Evolutionary conservation across 2,113 vertebrate genomes (phyloP), one percentile per base, ranked within the genome.

Genomic region (Microcebus griseorufus): DNA sequence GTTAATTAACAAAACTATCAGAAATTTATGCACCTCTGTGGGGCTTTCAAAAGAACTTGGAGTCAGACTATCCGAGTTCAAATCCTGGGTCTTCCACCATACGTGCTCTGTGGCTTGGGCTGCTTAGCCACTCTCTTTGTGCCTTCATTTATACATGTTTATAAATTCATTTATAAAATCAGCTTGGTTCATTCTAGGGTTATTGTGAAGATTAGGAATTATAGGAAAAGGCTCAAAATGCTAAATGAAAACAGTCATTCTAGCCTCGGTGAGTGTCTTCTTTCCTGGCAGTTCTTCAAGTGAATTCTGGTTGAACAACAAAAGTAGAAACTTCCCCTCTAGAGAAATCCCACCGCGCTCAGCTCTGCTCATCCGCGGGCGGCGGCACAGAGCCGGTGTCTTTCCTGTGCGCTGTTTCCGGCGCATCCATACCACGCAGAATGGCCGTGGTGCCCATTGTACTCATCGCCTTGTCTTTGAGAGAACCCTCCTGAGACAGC

Each of bases 391-490:
- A 48, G 6, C 6, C 2, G 8, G 2, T 20, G 42, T 92, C 42
- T 60, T 67, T 32, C 10, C 45, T 0, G 8, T 1, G 5, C 32
- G 1, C 16, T 29, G 25, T 48, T 16, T 58, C 27, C 17, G 45
- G 32, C 17, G 16, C 2, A 0, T 29, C 17, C 17, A 48, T 5
- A 3, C 34, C 11, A 37, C 6, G 18, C 20, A 8, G 62, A 39
- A 5, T 2, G 4, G 62, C 18, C 23, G 4, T 0, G 7, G 48
- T 37, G 27, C 22, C 25, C 5, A 0, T 0, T 1, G 0, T 8
- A 5, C 39, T 29, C 18, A 3, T 9, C 4, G 3, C 6, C 20
- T 20, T 37, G 55, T 2, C 1, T 27, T 39, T 69, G 5, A 20
- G 14, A 23, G 64, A 39, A 11, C 5, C n/a, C 8, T 9, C 29